A percentile compares a stretch with the other conserved stretches of the same genome.
phyloP scores from a whole-genome alignment of 2,888 invertebrate species.

The Steinernema scapterisci region DNA sequence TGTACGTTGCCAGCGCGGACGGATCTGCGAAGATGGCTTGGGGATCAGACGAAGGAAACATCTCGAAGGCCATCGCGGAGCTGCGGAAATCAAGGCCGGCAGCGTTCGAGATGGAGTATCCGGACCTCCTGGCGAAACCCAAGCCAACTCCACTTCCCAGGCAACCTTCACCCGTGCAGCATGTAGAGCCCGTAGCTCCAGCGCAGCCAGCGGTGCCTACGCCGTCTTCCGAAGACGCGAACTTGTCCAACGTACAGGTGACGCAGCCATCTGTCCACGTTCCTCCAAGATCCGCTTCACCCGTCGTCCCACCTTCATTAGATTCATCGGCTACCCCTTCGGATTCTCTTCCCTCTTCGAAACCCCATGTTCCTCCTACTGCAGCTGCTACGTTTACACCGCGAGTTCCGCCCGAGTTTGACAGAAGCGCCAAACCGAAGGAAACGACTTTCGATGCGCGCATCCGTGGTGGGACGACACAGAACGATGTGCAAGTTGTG shows the following conservation, averaged over 20 bases:
- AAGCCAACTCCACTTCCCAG: neutral
- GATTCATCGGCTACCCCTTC: neutral
- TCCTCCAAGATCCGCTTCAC: neutral
- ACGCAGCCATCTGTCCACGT: too few species aligned
- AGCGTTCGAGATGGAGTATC: neutral
- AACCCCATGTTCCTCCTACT: too few species aligned
- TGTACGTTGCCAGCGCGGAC: slow-evolving; percentile 4
- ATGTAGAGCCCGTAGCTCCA: neutral
- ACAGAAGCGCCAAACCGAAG: neutral
- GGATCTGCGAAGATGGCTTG: neutral
- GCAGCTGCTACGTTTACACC: neutral
- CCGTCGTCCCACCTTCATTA: neutral
- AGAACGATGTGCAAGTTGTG: too few species aligned
- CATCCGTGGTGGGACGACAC: neutral
- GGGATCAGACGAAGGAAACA: neutral
- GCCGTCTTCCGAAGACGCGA: neutral
- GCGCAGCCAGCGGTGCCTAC: neutral
- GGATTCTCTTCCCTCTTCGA: neutral
- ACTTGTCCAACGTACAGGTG: too few species aligned
- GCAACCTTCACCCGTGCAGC: neutral
- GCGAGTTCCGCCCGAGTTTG: neutral
- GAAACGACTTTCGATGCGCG: neutral
- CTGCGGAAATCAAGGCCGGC: neutral
- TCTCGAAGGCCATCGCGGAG: neutral
- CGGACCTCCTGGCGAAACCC: neutral